A percentile compares a stretch with the other conserved stretches of the same genome.
Evolutionary conservation across 2,113 vertebrate species (phyloP).

Genomic region (Carlito syrichta): DNA sequence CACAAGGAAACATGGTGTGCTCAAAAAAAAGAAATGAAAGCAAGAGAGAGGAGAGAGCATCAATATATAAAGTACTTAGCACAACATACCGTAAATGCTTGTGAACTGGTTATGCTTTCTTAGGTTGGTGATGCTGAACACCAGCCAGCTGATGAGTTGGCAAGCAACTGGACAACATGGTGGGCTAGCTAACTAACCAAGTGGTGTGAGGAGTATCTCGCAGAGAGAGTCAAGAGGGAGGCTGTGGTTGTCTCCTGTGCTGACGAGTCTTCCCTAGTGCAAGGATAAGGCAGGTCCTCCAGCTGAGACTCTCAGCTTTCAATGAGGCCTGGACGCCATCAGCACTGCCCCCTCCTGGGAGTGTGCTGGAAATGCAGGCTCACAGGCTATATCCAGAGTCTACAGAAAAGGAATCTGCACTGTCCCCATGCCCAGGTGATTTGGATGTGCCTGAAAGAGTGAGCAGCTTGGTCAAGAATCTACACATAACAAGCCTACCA

Average conservation of each 20-base stretch:
- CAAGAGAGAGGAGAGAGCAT: background rate
- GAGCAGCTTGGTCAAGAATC: background rate
- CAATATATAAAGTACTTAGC: background rate
- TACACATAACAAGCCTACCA: background rate
- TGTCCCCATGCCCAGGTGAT: background rate
- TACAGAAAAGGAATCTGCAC: background rate
- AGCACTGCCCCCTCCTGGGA: background rate
- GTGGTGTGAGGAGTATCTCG: background rate
- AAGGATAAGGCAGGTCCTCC: background rate
- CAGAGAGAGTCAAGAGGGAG: background rate
- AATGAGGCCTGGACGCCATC: background rate
- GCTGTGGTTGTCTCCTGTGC: background rate
- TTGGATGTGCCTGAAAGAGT: fast-evolving
- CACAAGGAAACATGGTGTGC: background rate
- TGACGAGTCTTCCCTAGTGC: background rate
- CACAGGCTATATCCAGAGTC: too few relatives aligned
- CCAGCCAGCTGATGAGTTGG: background rate
- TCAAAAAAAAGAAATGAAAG: background rate
- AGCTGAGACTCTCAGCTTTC: background rate
- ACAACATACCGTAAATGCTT: background rate
- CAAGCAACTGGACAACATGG: background rate
- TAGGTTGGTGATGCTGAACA: background rate
- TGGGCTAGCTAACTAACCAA: too few relatives aligned
- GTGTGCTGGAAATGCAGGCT: background rate
- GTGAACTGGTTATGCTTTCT: background rate